These are phyloP conservation scores for Sorex maritimensis DNA, from an alignment of 2,797 vertebrate genomes.

Conservation along the genomic window DNA sequence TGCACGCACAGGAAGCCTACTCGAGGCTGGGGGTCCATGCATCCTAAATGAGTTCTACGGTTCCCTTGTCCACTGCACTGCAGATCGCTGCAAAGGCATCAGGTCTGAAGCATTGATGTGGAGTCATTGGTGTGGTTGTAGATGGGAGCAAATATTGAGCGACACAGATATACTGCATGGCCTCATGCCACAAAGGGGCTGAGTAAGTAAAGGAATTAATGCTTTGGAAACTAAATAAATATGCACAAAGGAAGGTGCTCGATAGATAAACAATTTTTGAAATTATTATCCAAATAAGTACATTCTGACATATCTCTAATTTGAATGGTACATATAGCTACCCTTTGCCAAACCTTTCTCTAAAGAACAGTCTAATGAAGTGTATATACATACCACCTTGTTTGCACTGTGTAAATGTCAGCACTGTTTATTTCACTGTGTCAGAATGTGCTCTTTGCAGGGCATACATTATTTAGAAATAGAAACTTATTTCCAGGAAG, in stretches of 20 bases:
- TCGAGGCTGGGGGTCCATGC: background rate
- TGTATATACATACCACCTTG: background rate
- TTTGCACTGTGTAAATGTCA: background rate
- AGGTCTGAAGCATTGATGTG: too few relatives aligned
- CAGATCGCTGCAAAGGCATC: too few relatives aligned
- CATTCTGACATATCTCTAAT: background rate
- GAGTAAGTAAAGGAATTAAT: background rate
- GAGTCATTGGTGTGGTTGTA: too few relatives aligned
- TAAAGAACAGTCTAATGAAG: background rate
- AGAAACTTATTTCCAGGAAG: background rate
- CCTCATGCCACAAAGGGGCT: background rate
- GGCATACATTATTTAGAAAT: conserved; percentile 15
- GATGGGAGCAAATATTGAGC: background rate
- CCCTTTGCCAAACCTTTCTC: background rate
- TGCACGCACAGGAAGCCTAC: too few relatives aligned
- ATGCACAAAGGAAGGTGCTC: background rate
- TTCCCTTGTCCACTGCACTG: background rate
- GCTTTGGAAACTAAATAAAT: background rate
- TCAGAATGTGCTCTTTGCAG: background rate
- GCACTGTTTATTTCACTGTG: background rate
- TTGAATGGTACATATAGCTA: background rate
- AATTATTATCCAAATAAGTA: background rate
- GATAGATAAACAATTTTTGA: background rate
- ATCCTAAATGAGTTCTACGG: background rate
- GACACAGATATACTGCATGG: background rate